Evolutionary conservation across 2,888 invertebrate species (phyloP).

Genomic region (Pachliopta kotzebuea): DNA sequence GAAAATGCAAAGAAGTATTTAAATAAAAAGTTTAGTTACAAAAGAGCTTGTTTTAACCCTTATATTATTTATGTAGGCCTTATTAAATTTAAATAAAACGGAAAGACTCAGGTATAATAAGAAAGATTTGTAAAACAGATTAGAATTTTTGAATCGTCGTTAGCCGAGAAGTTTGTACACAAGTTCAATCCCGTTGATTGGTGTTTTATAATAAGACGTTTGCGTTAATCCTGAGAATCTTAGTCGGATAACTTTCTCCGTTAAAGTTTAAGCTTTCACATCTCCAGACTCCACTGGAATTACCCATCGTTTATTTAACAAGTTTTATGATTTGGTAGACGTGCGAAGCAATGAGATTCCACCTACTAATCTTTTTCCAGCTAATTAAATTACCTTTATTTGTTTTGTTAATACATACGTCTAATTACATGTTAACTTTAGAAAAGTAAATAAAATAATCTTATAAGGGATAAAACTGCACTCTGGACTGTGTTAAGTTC

Average conservation of each 20-base stretch:
- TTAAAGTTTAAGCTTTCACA: slow-evolving; percentile 5
- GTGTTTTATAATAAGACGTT: slow-evolving; percentile 3
- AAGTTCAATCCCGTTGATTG: slow-evolving; percentile 4
- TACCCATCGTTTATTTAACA: slow-evolving; percentile 1
- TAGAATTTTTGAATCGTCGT: neutral
- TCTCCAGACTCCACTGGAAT: neutral
- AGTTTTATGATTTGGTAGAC: slow-evolving; percentile 1
- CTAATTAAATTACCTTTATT: neutral
- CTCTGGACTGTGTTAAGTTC: too few relatives aligned
- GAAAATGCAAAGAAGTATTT: too few relatives aligned
- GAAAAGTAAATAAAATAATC: too few relatives aligned
- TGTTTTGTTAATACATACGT: neutral
- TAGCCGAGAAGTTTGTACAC: slow-evolving; percentile 9
- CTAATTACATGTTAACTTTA: too few relatives aligned
- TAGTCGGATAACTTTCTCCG: neutral
- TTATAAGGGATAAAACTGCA: too few relatives aligned
- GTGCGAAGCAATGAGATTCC: neutral
- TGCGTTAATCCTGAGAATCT: neutral
- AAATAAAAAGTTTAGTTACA: too few relatives aligned
- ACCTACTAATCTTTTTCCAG: neutral
- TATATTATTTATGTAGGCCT: too few relatives aligned
- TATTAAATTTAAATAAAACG: too few relatives aligned
- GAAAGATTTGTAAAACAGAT: neutral
- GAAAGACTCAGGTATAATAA: neutral
- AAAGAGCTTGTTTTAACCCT: too few relatives aligned